Evolutionary conservation across 2,888 invertebrate species (phyloP).

Genomic region (Rhingia campestris): DNA sequence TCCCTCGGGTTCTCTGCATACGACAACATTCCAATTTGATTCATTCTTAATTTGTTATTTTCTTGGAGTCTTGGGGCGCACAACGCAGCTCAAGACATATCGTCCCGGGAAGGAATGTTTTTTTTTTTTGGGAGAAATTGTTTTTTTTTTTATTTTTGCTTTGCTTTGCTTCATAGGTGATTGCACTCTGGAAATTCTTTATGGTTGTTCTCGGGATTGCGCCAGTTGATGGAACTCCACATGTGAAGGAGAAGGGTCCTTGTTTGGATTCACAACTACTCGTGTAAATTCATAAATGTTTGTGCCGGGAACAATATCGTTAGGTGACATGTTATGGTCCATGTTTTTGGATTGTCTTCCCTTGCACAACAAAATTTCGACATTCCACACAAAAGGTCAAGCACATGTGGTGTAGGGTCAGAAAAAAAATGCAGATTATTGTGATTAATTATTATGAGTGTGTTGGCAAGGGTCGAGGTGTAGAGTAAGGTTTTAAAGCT

Average conservation of each 20-base stretch:
- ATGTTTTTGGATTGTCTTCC: slow-evolving; percentile 12
- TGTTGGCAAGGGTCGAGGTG: background rate
- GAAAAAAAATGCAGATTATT: slow-evolving; percentile 16
- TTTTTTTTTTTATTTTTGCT: slow-evolving; percentile 35
- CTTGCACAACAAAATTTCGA: background rate
- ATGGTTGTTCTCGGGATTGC: slow-evolving; percentile 17
- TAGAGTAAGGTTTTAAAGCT: too few relatives aligned
- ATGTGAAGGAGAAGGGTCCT: slow-evolving; percentile 12
- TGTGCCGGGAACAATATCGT: slow-evolving; percentile 34
- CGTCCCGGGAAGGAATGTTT: slow-evolving; percentile 26
- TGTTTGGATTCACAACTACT: slow-evolving; percentile 4
- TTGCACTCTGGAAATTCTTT: slow-evolving; percentile 61
- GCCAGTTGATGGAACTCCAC: slow-evolving; percentile 14
- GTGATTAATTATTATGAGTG: background rate
- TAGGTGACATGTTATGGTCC: slow-evolving; percentile 41
- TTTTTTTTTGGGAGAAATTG: slow-evolving; percentile 45
- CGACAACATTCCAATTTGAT: slow-evolving; percentile 65
- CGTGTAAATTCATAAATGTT: slow-evolving; percentile 24
- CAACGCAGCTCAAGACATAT: slow-evolving; percentile 14
- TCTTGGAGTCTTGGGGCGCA: slow-evolving; percentile 44
- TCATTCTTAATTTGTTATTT: slow-evolving; percentile 69
- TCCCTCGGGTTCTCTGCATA: slow-evolving; percentile 29
- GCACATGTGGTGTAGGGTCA: slow-evolving; percentile 27
- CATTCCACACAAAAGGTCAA: slow-evolving; percentile 15
- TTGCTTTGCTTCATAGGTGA: slow-evolving; percentile 43